Base-by-base conservation (phyloP, 1,140 invertebrate species). In the Thalassaphorura encarpata region DNA sequence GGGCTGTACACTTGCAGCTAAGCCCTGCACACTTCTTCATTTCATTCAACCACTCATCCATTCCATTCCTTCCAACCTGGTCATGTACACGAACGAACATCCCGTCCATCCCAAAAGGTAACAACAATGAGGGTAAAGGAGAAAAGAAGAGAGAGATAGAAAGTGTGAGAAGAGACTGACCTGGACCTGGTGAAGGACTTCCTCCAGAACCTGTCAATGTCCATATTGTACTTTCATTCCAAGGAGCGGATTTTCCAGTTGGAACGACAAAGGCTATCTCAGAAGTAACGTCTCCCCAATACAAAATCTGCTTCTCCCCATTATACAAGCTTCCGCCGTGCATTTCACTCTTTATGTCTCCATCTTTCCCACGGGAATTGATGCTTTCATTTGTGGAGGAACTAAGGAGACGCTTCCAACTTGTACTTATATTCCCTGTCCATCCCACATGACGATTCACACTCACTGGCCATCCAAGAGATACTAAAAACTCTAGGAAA, bases 201-300 rank as follows among this genome's bases (percentile, higher is more conserved):
- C 39, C 41, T 23, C 46, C 46, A 51, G 26, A 26, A 28, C 24
- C 49, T 13, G 16, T 40, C 23, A 48, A 43, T 31, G 41, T 49
- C 41, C 48, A 50, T 18, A 54, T 50, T 28, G 52, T 40, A 15
- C 53, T 33, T 28, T 52, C 54, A 47, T 45, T 49, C 29, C 33
- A 43, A 3, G 40, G 1, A 11, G 19, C 24, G 16, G 41, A 21
- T 46, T 51, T 58, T 16, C 54, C 73, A 3, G 89, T 87, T 2
- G 94, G 93, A 21, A 97, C 87, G 42, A 97, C 80, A 75, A 97
- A 96, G 0, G 91, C 90, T 53, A 97, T 82, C 75, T 97, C 93
- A 1, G 89, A 88, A 26, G 82, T 85, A 0, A 89, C 85, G 72
- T 98, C 94, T n/a, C 91, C 85, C 93, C 93, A 98, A 73, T 97